These are phyloP conservation scores for Eupeodes luniger DNA, from an alignment of 2,888 invertebrate species.

Conservation along the genomic window DNA sequence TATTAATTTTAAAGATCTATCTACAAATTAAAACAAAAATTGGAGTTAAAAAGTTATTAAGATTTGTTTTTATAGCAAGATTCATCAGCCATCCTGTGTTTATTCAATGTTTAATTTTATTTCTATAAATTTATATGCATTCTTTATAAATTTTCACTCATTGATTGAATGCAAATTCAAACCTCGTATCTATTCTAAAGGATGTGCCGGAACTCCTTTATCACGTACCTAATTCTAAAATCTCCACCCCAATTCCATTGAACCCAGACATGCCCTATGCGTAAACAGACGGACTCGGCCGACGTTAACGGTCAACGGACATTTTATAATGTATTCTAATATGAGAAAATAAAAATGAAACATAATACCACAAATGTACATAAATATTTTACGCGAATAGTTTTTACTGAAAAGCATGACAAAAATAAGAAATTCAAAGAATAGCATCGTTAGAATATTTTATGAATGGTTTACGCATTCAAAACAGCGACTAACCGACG, in stretches of 20 bases:
- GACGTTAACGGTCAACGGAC: constrained; percentile 49
- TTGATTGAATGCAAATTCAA: background rate
- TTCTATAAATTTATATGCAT: background rate
- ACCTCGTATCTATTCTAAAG: background rate
- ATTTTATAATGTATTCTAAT: constrained; percentile 23
- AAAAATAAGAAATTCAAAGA: constrained; percentile 51
- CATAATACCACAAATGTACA: background rate
- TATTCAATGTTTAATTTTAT: too few species aligned
- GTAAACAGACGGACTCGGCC: background rate
- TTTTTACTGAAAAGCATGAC: constrained; percentile 50
- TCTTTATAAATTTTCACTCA: background rate
- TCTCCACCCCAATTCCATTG: constrained; percentile 67
- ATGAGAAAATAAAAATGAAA: background rate
- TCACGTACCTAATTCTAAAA: constrained; percentile 9
- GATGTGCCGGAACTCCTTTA: constrained; percentile 23
- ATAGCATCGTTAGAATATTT: constrained; percentile 41
- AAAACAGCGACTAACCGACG: background rate
- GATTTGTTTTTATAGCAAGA: too few species aligned
- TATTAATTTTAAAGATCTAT: too few species aligned
- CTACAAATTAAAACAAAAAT: too few species aligned
- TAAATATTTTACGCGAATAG: constrained; percentile 16
- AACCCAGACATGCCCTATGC: constrained; percentile 27
- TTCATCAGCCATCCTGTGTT: too few species aligned
- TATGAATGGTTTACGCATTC: constrained; percentile 60
- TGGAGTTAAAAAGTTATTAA: too few species aligned